These are phyloP conservation scores for Ptycholaimellus sp. DNA, from an alignment of 2,888 invertebrate genomes.

Conservation along the genomic window DNA sequence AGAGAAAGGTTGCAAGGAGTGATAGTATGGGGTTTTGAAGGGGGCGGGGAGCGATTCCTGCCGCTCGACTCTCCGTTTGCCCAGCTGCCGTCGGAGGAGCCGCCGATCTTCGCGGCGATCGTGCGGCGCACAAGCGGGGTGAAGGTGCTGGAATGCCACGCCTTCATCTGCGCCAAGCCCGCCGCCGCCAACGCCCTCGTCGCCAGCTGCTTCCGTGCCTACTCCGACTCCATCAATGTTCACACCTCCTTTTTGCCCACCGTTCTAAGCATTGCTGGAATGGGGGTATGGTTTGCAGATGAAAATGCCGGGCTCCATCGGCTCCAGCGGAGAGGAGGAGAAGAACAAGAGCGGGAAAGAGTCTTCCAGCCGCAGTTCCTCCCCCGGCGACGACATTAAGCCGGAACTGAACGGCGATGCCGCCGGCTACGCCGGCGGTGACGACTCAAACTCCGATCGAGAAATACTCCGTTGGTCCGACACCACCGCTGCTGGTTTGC, in stretches of 20 bases:
- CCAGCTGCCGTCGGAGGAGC: constrained; percentile 67
- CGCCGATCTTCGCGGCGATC: constrained; percentile 86
- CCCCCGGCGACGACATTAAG: constrained; percentile 10
- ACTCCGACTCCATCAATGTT: constrained; percentile 66
- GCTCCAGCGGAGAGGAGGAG: constrained; percentile 9
- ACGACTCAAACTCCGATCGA: background rate
- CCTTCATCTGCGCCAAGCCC: constrained; percentile 84
- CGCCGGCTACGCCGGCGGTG: too few species aligned
- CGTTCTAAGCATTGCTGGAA: constrained; percentile 11
- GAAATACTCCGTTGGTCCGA: background rate
- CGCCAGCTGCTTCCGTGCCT: constrained; percentile 77
- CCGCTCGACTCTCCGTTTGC: constrained; percentile 88
- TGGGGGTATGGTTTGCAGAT: constrained; percentile 11
- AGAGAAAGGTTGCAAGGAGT: constrained; percentile 41
- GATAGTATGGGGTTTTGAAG: constrained; percentile 32
- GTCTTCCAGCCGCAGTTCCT: constrained; percentile 10
- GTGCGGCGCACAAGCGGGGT: constrained; percentile 80
- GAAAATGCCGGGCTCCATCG: background rate
- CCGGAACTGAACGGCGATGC: constrained; percentile 8
- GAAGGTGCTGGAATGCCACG: constrained; percentile 86
- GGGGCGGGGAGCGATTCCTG: constrained; percentile 40
- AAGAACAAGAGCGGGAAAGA: constrained; percentile 5
- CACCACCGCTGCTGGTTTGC: too few species aligned
- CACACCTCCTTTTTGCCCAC: constrained; percentile 1
- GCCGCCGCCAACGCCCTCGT: constrained; percentile 79